A percentile compares a stretch with the other conserved stretches of the same genome.
Evolutionary conservation across 2,888 invertebrate genomes (phyloP).

Genomic region (Leptopilina drosophilae): DNA sequence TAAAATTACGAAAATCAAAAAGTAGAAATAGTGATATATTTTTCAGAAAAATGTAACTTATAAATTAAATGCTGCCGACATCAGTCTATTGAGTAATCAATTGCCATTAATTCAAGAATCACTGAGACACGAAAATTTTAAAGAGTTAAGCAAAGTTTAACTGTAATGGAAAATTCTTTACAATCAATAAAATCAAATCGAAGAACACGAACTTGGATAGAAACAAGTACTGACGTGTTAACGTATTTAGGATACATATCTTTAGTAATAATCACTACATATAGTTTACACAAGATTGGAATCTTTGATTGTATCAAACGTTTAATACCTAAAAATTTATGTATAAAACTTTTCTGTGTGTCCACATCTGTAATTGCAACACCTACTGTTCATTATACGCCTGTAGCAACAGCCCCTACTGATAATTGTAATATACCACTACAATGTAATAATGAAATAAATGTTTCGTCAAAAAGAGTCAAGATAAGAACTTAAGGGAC

Average conservation of each 20-base stretch:
- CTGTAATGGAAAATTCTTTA: neutral
- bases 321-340: neutral
- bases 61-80: neutral
- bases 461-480: neutral
- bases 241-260: neutral
- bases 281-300: neutral
- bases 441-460: neutral
- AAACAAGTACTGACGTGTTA: neutral
- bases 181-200: neutral
- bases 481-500: neutral
- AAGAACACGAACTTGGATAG: neutral
- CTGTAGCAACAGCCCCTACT: neutral
- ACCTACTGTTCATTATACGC: neutral
- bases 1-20: neutral
- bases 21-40: neutral
- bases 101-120: neutral
- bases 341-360: too few relatives aligned
- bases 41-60: too few relatives aligned
- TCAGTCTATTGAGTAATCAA: neutral
- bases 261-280: neutral
- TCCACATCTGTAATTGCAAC: neutral
- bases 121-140: neutral
- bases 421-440: neutral
- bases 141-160: constrained; percentile 1
- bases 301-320: neutral